These are phyloP conservation scores for Rachycentron canadum DNA, from an alignment of 2,797 vertebrate genomes.

Conservation along the genomic window DNA sequence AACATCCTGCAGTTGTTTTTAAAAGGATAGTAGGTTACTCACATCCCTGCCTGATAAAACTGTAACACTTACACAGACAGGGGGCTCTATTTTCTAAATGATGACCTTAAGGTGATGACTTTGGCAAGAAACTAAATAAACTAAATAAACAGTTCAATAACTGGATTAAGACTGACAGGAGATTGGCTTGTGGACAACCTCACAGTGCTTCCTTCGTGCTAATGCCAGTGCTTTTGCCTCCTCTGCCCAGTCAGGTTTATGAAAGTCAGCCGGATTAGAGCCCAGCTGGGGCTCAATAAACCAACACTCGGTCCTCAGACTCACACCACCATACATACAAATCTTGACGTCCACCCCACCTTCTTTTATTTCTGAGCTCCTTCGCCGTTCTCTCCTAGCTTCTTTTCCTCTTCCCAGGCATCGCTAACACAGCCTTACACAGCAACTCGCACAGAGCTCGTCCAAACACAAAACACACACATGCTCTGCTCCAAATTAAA, in stretches of 20 bases:
- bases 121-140: slow-evolving; percentile 62
- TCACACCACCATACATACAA: slow-evolving; percentile 73
- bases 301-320: slow-evolving; percentile 67
- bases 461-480: slow-evolving; percentile 33
- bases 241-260: slow-evolving; percentile 75
- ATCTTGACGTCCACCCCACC: slow-evolving; percentile 56
- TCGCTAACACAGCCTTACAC: slow-evolving; percentile 55
- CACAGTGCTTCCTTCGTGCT: slow-evolving; percentile 54
- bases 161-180: slow-evolving; percentile 67
- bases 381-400: slow-evolving; percentile 25
- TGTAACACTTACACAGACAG: background rate
- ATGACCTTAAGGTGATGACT: slow-evolving; percentile 48
- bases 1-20: slow-evolving; percentile 38
- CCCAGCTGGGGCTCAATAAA: slow-evolving; percentile 78
- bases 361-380: slow-evolving; percentile 46
- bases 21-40: slow-evolving; percentile 37
- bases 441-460: slow-evolving; percentile 46
- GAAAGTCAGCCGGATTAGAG: slow-evolving; percentile 76
- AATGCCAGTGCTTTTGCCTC: slow-evolving; percentile 61
- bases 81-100: slow-evolving; percentile 20
- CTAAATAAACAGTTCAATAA: slow-evolving; percentile 68
- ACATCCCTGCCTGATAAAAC: slow-evolving; percentile 8
- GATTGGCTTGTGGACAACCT: slow-evolving; percentile 65
- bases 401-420: slow-evolving; percentile 41
- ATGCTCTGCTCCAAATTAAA: slow-evolving; percentile 79